Evolutionary conservation across 2,797 vertebrate species (phyloP).

Genomic region (Saxicola maurus): DNA sequence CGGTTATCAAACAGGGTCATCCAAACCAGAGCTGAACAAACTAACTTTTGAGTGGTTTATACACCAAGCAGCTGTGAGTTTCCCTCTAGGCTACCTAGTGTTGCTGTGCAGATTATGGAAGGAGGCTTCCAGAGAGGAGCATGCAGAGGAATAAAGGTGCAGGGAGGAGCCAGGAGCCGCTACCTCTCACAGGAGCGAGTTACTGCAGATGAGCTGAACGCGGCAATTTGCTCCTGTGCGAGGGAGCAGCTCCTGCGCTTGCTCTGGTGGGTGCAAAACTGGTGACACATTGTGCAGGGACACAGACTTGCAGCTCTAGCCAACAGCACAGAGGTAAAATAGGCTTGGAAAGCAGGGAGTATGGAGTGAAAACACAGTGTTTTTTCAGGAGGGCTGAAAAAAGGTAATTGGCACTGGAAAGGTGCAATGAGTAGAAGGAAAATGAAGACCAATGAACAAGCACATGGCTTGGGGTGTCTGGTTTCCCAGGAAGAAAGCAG

Average conservation of each 20-base stretch:
- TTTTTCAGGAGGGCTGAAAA: neutral
- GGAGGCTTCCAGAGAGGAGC: neutral
- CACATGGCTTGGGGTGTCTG: neutral
- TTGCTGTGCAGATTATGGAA: neutral
- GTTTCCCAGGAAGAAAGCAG: neutral
- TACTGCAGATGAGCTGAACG: slow-evolving; percentile 27
- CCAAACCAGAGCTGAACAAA: neutral
- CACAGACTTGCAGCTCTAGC: neutral
- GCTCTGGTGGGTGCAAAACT: neutral
- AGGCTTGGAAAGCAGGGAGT: neutral
- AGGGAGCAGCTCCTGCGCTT: slow-evolving; percentile 43
- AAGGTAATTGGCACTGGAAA: neutral
- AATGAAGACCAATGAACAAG: rapidly evolving
- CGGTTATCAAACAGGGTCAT: neutral
- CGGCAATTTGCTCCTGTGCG: slow-evolving; percentile 48
- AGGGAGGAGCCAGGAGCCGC: slow-evolving; percentile 31
- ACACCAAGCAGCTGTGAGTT: neutral
- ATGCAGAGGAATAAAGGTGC: neutral
- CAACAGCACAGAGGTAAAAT: neutral
- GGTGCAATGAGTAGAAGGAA: neutral
- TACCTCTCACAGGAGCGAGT: slow-evolving; percentile 20
- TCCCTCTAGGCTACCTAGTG: neutral
- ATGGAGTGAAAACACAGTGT: rapidly evolving
- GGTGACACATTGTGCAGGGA: neutral
- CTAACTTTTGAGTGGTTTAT: neutral